Evolutionary conservation across 2,797 vertebrate genomes (phyloP).

Genomic region (Xiphorhynchus erythropygius): DNA sequence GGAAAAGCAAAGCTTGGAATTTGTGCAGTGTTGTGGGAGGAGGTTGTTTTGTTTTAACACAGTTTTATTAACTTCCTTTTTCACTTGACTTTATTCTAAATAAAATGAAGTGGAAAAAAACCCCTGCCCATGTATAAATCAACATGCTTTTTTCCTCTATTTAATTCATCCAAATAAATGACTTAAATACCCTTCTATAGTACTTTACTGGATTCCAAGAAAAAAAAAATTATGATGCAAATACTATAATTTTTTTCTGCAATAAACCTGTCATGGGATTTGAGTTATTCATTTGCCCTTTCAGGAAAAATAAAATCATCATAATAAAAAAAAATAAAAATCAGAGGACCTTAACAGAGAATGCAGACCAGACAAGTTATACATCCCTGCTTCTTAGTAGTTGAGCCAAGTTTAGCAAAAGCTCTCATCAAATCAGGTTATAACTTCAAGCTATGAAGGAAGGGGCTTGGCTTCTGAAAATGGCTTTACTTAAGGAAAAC

Average conservation of each 20-base stretch:
- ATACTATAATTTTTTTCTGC: conserved; percentile 34
- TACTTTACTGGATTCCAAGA: not conserved
- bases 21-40: not conserved
- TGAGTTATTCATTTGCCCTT: conserved; percentile 43
- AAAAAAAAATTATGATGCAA: conserved; percentile 19
- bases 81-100: conserved; percentile 18
- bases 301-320: conserved; percentile 15
- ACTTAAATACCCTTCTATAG: conserved; percentile 6
- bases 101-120: conserved; percentile 19
- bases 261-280: conserved; percentile 23
- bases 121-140: not conserved
- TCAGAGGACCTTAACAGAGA: not conserved
- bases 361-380: not conserved
- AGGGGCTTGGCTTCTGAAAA: not conserved
- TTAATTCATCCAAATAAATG: conserved; percentile 10
- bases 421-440: not conserved
- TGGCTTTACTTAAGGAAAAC: not conserved
- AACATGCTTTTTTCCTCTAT: not conserved
- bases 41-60: not conserved
- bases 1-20: conserved; percentile 22
- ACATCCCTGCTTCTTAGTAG: not conserved
- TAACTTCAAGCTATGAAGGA: not conserved
- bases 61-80: conserved; percentile 30
- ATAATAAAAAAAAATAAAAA: not conserved
- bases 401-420: not conserved